Evolutionary conservation across 2,113 vertebrate species (phyloP), one percentile per base, ranked within the genome.

Genomic region (Nerophis lumbriciformis): DNA sequence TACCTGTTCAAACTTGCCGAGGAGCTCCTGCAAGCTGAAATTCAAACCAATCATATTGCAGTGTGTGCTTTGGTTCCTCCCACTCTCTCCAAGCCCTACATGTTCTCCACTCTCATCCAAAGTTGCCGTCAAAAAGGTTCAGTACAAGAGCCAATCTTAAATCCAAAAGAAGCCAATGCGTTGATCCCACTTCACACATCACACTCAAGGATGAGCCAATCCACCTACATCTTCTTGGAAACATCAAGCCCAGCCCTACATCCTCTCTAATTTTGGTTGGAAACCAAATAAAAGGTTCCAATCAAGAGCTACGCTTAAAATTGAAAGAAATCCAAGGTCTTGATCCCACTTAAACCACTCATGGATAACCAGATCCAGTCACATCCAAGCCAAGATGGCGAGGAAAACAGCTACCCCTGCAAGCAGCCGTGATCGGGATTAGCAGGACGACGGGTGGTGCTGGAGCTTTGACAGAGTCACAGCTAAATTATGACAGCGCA

Each of bases 1-100:
- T 99, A 99, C 97, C 97, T 99, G 91, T 90, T 99, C 97, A 88
- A 98, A 93, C 73, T 88, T 94, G 79, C 86, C 65, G 80, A 98
- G 92, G 80, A 97, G 75, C 83, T 96, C 94, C 80, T 93, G 91
- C 83, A 99, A 88, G 83, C 91, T 93, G 91, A 94, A 94, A 84
- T 92, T 95, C 78, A 98, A 88, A 74, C 94, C 94, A 91, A 99
- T 96, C 97, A 98, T 99, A 79, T 69, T 95, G 69, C 85, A 79
- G 76, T 0, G 36, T 63, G 38, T 51, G 45, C 38, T 51, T 19
- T 36, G 86, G 88, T 86, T 86, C 72, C 70, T 72, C 71, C 76
- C 58, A 37, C 69, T 73, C 36, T 62, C 47, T 50, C 16, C 14
- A 15, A 57, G 51, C 55, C 57, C 77, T 85, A 86, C 82, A 78